Evolutionary conservation across 1,140 invertebrate genomes (phyloP), one percentile per base, ranked within the genome.

Genomic region (Heliconius congener): DNA sequence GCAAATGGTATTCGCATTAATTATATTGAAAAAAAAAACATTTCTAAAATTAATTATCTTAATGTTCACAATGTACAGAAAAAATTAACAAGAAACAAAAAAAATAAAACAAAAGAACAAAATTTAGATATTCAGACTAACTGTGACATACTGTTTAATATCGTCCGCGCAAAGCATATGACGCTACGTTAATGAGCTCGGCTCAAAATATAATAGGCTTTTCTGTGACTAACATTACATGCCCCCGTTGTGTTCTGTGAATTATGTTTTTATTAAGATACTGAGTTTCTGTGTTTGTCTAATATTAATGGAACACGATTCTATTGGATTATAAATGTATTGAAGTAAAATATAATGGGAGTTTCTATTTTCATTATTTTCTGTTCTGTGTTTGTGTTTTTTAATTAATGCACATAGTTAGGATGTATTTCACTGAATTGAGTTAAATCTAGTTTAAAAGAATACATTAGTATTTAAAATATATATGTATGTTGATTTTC

Each of bases 141-240:
- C 73, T 55, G 57, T 74, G 27, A 50, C 73, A 50, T 74, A 66
- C 57, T 27, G 55, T 50, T 60, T 79, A 71, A 75, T 55, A 71
- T 70, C 78, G 66, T 75, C 81, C 79, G 78, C 81, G 75, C 74
- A 82, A 77, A 83, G 79, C 81, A 82, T 79, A 81, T 76, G 80
- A 81, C 76, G 77, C 80, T 75, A 79, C 76, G 77, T 81, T 82
- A 84, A 80, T 81, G 81, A 83, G 82, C 74, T 52, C 50, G 52
- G 74, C 74, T 74, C 77, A 74, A 79, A 82, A 84, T 82, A 82
- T 81, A 84, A 83, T 81, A 83, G 81, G 77, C 81, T 80, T 73
- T 76, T 2, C 57, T 74, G 80, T 79, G 76, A 83, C 80, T 76
- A 79, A 74, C 74, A 81, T 83, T 52, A 52, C 74, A 57, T 55